Evolutionary conservation across 2,888 invertebrate genomes (phyloP).

Genomic region (Unio pictorum): DNA sequence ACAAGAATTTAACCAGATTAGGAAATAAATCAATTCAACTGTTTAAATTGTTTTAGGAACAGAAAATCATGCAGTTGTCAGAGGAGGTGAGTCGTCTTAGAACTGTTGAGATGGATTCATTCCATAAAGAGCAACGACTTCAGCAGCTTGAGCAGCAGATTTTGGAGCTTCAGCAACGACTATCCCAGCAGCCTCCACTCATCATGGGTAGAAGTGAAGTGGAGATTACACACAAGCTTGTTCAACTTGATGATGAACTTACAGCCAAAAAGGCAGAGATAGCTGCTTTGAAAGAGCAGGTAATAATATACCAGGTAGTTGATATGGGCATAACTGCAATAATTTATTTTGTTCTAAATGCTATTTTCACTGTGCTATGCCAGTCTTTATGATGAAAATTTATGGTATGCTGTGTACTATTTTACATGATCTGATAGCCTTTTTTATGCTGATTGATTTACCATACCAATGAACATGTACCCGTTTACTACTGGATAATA

Average conservation of each 20-base stretch:
- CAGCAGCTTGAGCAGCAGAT: constrained; percentile 59
- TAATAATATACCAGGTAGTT: constrained; percentile 16
- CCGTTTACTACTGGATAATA: too few species aligned
- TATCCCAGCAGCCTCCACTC: constrained; percentile 23
- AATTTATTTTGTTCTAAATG: not conserved
- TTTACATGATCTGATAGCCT: too few species aligned
- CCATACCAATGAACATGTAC: too few species aligned
- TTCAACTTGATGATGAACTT: constrained; percentile 66
- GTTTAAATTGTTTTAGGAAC: constrained; percentile 50
- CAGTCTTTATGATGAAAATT: too few species aligned
- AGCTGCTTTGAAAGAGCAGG: constrained; percentile 62
- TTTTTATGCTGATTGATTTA: too few species aligned
- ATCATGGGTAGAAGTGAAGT: constrained; percentile 51
- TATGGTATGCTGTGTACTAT: too few species aligned
- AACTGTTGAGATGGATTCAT: constrained; percentile 56
- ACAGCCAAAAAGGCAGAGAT: constrained; percentile 61
- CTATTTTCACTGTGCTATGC: too few species aligned
- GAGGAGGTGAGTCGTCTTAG: constrained; percentile 61
- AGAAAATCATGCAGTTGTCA: constrained; percentile 57
- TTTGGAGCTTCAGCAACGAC: constrained; percentile 38
- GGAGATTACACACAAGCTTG: constrained; percentile 54
- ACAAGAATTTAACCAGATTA: too few species aligned
- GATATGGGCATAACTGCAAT: too few species aligned
- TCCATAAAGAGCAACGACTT: constrained; percentile 62
- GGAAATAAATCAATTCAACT: too few species aligned